phyloP scores from a whole-genome alignment of 2,888 invertebrate species.

The Deroplatys truncata region DNA sequence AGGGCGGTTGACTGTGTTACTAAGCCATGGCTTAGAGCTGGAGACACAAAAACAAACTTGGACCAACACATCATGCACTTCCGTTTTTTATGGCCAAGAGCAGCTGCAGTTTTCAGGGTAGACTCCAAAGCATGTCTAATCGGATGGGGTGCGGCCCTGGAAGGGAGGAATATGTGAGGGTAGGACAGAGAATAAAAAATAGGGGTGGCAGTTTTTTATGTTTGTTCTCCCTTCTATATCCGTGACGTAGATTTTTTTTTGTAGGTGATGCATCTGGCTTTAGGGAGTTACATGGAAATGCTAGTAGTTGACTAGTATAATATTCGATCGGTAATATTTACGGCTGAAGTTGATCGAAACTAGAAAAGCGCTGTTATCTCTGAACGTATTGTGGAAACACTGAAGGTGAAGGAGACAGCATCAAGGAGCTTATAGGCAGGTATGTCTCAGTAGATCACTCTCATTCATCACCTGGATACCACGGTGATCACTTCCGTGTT shows the following conservation, averaged over 20 bases:
- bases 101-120: not conserved
- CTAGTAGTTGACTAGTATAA: not conserved
- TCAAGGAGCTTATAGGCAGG: not conserved
- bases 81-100: not conserved
- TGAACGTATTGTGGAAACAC: not conserved
- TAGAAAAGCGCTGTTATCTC: not conserved
- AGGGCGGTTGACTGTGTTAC: no score
- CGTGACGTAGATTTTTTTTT: slow-evolving; percentile 17
- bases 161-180: slow-evolving; percentile 19
- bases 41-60: no score
- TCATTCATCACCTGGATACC: no score
- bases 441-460: not conserved
- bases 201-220: slow-evolving; percentile 21
- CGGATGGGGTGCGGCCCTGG: slow-evolving; percentile 1
- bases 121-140: slow-evolving; percentile 7
- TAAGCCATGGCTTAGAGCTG: no score
- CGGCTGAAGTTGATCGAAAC: not conserved
- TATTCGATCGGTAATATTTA: not conserved
- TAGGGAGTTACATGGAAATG: not conserved
- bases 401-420: no score
- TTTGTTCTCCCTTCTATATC: not conserved
- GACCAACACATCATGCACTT: not conserved
- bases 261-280: slow-evolving; percentile 10
- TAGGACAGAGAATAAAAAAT: slow-evolving; percentile 22
- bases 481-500: no score